Evolutionary conservation across 2,113 vertebrate genomes (phyloP).

Genomic region (Apaloderma vittatum): DNA sequence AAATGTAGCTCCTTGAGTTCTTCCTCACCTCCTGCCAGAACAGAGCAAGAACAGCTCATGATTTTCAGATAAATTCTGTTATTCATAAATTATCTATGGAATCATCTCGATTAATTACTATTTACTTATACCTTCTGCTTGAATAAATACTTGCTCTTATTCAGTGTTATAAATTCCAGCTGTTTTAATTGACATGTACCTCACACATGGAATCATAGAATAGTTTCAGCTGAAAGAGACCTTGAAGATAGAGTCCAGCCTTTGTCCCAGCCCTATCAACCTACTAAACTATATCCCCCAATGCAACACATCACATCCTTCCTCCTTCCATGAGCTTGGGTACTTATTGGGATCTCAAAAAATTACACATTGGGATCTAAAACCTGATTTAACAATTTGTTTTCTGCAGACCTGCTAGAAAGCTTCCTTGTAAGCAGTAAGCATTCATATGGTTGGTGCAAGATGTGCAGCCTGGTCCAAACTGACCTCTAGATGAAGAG

Average conservation of each 20-base stretch:
- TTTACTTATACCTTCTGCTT: conserved; percentile 11
- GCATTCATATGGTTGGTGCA: background rate
- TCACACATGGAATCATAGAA: background rate
- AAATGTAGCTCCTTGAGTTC: conserved; percentile 6
- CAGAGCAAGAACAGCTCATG: background rate
- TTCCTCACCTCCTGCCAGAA: background rate
- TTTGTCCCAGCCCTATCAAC: too few relatives aligned
- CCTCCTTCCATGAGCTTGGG: background rate
- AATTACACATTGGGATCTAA: background rate
- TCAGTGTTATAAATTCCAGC: background rate
- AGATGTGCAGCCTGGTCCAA: background rate
- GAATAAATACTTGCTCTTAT: background rate
- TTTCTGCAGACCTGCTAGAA: background rate
- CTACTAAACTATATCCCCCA: too few relatives aligned
- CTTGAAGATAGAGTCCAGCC: too few relatives aligned
- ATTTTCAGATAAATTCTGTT: conserved; percentile 44
- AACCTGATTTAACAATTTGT: background rate
- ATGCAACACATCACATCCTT: background rate
- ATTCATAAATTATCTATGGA: conserved; percentile 44
- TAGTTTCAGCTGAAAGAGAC: too few relatives aligned
- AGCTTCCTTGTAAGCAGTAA: background rate
- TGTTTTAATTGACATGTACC: background rate
- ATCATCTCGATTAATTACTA: conserved; percentile 24
- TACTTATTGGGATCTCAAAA: background rate
- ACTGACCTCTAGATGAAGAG: background rate